Conservation (phyloP, 2,113 vertebrate species). For the Ploceus nigricollis region DNA sequence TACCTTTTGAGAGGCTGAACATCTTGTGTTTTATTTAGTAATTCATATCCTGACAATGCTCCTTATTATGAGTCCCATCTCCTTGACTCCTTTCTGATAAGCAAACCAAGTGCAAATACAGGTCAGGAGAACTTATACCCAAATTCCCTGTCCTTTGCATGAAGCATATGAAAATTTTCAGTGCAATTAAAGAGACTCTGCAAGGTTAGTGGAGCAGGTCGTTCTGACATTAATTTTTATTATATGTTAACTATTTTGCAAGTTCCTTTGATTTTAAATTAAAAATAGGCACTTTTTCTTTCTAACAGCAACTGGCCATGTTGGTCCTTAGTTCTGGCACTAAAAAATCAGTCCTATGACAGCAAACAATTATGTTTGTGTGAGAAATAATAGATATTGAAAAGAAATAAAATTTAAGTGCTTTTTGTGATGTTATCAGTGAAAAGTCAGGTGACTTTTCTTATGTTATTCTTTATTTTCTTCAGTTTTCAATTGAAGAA, state of each 20-base stretch:
- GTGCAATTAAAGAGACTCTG: not conserved
- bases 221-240: not conserved
- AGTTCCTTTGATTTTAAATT: not conserved
- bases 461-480: not conserved
- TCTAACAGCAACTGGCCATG: not conserved
- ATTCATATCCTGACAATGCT: not conserved
- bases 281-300: not conserved
- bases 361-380: not conserved
- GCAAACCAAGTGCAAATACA: not conserved
- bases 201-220: constrained; percentile 9
- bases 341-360: not conserved
- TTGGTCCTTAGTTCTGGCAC: not conserved
- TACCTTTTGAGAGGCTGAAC: not conserved
- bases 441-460: not conserved
- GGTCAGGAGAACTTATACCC: not conserved
- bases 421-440: not conserved
- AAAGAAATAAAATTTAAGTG: not conserved
- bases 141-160: not conserved
- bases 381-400: not conserved
- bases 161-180: not conserved
- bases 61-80: not conserved
- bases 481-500: not conserved
- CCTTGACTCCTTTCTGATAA: not conserved
- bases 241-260: not conserved
- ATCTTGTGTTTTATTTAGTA: not conserved